A percentile compares a stretch with the other conserved stretches of the same genome.
These are phyloP conservation scores for Thamnophis sirtalis DNA, from an alignment of 2,113 vertebrate genomes.

Conservation along the genomic window DNA sequence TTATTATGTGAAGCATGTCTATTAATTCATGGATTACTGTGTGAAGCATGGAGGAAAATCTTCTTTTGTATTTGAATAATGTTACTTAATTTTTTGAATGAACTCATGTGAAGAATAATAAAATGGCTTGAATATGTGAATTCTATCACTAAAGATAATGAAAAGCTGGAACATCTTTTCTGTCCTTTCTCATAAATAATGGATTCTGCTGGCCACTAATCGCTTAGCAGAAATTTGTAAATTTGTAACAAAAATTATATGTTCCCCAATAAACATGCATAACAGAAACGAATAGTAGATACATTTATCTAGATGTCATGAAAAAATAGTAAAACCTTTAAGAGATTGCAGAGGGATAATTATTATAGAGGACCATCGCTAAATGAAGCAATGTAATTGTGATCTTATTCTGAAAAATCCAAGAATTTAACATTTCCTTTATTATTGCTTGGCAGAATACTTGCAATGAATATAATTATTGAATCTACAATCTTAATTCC, in stretches of 20 bases:
- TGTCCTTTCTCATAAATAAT: slow-evolving; percentile 28
- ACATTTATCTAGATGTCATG: slow-evolving; percentile 25
- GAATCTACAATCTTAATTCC: background rate
- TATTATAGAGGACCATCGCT: background rate
- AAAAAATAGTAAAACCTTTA: slow-evolving; percentile 17
- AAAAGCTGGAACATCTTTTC: slow-evolving; percentile 23
- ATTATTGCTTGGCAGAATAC: background rate
- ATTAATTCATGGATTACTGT: background rate
- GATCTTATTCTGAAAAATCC: background rate
- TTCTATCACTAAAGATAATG: slow-evolving; percentile 39
- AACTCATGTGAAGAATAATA: slow-evolving; percentile 34
- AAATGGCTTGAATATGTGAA: slow-evolving; percentile 32
- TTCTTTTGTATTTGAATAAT: slow-evolving; percentile 40
- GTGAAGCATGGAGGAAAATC: slow-evolving; percentile 14
- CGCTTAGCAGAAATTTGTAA: slow-evolving; percentile 39
- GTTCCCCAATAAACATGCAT: slow-evolving; percentile 34
- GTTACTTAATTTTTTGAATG: slow-evolving; percentile 48
- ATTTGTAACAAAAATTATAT: slow-evolving; percentile 38
- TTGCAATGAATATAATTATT: background rate
- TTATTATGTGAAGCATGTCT: slow-evolving; percentile 44
- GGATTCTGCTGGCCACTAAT: slow-evolving; percentile 30
- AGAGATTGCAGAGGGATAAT: background rate
- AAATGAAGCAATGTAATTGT: background rate
- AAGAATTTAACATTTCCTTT: background rate
- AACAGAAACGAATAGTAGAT: slow-evolving; percentile 11